Evolutionary conservation across 2,888 invertebrate species (phyloP), one percentile per base, ranked within the genome.

Genomic region (Elgonia sp.): DNA sequence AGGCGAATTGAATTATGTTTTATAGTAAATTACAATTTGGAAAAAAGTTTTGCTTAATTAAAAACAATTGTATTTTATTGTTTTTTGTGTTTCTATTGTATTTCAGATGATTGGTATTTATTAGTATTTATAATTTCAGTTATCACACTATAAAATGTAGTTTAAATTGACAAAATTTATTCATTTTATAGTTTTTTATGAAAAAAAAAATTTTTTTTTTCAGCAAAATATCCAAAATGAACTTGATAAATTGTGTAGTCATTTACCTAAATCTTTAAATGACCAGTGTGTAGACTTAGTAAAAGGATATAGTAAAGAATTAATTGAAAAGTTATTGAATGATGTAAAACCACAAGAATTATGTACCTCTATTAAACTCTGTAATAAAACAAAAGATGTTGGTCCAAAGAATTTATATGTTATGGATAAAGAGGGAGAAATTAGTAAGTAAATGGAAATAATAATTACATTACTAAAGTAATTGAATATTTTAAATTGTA

Each of bases 271-370:
- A 0, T 96, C 96, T 88, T 94, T 98, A 12, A 95, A 95, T 29
- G 93, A 94, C 0, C 96, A 98, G 94, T 98, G 98, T 93, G 94
- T 96, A 0, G 96, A 96, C 92, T 97, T 98, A 91, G 97, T 98
- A 0, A 95, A 97, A 89, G 95, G 96, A 0, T 98, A 98, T 94
- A 96, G 97, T 10, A 96, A 96, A 69, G 97, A 97, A 92, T 95
- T 98, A 39, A 95, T 98, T 10, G 97, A 98, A 90, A 96, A 97
- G 96, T 93, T 98, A 16, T 94, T 97, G 2, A 97, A 97, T 18
- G 97, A 98, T 92, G 96, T 98, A 91, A 96, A 96, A 73, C 96
- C 97, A 0, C 95, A 96, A 91, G 97, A 98, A 95, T 96, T 98
- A 57, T 98, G 98, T 93, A 96, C 96, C 0, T 97, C 96, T 91